phyloP scores from a whole-genome alignment of 37 sponge, comb jelly and placozoan genomes.

The Diacarnus erythraeanus region DNA sequence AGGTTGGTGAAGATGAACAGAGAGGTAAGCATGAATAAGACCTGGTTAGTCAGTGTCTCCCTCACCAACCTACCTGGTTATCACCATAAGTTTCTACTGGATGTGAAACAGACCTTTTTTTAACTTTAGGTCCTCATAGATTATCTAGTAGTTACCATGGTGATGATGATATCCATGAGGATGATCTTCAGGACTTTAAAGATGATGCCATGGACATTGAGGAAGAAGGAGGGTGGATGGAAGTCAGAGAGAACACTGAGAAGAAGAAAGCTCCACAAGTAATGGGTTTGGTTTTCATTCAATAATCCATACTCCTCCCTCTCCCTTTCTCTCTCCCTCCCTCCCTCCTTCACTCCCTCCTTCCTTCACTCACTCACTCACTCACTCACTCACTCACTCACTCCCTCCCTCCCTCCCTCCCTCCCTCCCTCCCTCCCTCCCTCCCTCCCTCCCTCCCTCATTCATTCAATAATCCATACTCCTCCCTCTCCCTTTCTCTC shows the following conservation, averaged over 20 bases:
- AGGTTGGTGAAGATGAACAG: conserved; percentile 56
- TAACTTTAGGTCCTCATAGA: background rate
- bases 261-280: conserved; percentile 22
- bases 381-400: background rate
- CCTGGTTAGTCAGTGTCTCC: no score
- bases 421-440: conserved; percentile 4
- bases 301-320: background rate
- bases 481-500: background rate
- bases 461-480: no score
- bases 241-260: conserved; percentile 17
- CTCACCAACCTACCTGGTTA: no score
- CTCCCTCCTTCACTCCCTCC: background rate
- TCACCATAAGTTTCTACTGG: background rate
- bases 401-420: background rate
- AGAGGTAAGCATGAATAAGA: background rate
- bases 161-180: background rate
- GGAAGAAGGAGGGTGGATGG: conserved; percentile 50
- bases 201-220: conserved; percentile 29
- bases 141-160: background rate
- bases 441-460: background rate
- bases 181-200: background rate
- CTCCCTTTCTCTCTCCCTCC: background rate
- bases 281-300: background rate
- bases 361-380: background rate
- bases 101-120: background rate